Evolutionary conservation across 1,140 invertebrate genomes (phyloP).

Genomic region (Leptinotarsa undecemlineata): DNA sequence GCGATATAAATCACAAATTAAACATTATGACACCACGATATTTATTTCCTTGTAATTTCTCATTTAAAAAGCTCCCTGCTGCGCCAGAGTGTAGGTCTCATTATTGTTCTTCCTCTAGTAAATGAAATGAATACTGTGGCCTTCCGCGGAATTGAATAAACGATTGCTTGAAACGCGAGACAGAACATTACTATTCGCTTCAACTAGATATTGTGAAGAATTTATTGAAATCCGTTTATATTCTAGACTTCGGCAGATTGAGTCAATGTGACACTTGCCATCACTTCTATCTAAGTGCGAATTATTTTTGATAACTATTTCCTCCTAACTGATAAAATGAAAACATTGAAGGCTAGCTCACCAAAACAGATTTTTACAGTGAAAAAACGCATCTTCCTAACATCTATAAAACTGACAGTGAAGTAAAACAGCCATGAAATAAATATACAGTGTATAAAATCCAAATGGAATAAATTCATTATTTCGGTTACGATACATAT

Average conservation of each 20-base stretch:
- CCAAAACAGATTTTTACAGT: too few relatives aligned
- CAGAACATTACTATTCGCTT: background rate
- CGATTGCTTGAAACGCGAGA: background rate
- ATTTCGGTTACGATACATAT: too few relatives aligned
- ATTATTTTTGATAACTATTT: too few relatives aligned
- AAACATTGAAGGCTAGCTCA: too few relatives aligned
- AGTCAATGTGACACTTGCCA: background rate
- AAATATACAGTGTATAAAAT: too few relatives aligned
- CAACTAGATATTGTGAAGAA: background rate
- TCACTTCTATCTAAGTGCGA: too few relatives aligned
- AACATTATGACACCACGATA: slow-evolving; percentile 30
- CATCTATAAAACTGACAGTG: too few relatives aligned
- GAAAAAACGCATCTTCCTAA: too few relatives aligned
- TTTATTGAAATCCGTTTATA: background rate
- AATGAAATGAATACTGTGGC: background rate
- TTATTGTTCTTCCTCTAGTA: slow-evolving; percentile 1
- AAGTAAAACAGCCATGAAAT: too few relatives aligned
- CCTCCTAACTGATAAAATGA: too few relatives aligned
- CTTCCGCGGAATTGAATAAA: background rate
- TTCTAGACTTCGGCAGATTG: background rate
- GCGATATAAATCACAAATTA: slow-evolving; percentile 27
- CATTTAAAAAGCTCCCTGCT: slow-evolving; percentile 25
- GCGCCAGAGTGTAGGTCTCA: slow-evolving; percentile 4
- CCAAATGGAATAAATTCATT: too few relatives aligned
- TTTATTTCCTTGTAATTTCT: slow-evolving; percentile 31